Percentiles rank a stretch among this genome's conserved stretches.
Evolutionary conservation across 2,888 invertebrate genomes (phyloP).

Genomic region (Scaptomyza reducta): DNA sequence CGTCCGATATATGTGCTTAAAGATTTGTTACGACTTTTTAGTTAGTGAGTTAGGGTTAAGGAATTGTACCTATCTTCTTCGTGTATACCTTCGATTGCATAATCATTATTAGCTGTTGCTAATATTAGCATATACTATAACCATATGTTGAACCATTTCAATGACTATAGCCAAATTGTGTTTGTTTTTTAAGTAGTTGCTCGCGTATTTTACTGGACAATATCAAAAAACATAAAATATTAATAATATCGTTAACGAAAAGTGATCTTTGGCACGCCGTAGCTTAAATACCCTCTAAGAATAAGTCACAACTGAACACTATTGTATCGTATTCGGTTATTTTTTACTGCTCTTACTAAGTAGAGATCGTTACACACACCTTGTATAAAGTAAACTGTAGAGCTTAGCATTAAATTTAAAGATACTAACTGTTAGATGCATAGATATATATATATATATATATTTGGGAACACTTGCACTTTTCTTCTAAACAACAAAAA

Average conservation of each 20-base stretch:
- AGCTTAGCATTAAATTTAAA: constrained; percentile 67
- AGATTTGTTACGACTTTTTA: constrained; percentile 16
- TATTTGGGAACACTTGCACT: constrained; percentile 35
- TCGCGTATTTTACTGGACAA: constrained; percentile 71
- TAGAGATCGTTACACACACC: constrained; percentile 56
- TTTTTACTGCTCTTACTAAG: constrained; percentile 66
- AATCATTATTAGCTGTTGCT: constrained; percentile 56
- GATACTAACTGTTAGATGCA: constrained; percentile 45
- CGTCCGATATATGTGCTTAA: constrained; percentile 39
- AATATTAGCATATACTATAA: constrained; percentile 27
- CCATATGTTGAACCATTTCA: constrained; percentile 54
- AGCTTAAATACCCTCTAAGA: constrained; percentile 23
- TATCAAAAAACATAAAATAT: constrained; percentile 41
- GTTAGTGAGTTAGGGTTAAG: constrained; percentile 48
- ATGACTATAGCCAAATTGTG: constrained; percentile 54
- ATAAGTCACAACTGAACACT: constrained; percentile 21
- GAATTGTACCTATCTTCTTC: constrained; percentile 63
- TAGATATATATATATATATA: constrained; percentile 38
- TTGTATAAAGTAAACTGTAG: constrained; percentile 77
- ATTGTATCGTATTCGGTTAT: constrained; percentile 50
- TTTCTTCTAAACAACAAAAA: constrained; percentile 9
- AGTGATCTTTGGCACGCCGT: constrained; percentile 43
- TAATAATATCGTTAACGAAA: constrained; percentile 11
- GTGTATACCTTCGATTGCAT: constrained; percentile 67
- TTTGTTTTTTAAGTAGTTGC: constrained; percentile 57